Conservation (phyloP, 2,113 vertebrate species). For the Sinocyclocheilus maitianheensis region DNA sequence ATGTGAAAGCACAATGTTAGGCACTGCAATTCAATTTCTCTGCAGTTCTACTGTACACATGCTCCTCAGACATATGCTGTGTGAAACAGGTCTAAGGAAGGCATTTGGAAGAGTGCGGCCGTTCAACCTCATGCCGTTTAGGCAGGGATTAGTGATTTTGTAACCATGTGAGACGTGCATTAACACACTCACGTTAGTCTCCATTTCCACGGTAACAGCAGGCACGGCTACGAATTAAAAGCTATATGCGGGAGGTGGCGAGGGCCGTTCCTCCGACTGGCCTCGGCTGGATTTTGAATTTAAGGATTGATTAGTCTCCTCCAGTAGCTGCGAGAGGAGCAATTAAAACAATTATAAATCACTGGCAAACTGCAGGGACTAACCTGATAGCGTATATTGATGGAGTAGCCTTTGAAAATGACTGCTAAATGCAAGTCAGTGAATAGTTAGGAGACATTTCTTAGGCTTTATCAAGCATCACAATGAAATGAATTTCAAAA, state of each 20-base stretch:
- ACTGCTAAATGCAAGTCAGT: constrained; percentile 27
- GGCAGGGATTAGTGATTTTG: constrained; percentile 26
- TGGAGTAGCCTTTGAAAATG: constrained; percentile 45
- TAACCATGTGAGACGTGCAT: neutral
- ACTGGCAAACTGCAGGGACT: constrained; percentile 44
- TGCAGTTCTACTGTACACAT: neutral
- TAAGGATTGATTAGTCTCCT: constrained; percentile 56
- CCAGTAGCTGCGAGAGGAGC: constrained; percentile 43
- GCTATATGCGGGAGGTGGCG: neutral
- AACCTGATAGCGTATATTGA: constrained; percentile 50
- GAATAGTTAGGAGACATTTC: constrained; percentile 23
- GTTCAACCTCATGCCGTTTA: neutral
- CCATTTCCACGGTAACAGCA: constrained; percentile 44
- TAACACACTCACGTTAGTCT: constrained; percentile 34
- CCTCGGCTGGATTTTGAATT: constrained; percentile 45
- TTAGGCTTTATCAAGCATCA: constrained; percentile 18
- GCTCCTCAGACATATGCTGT: neutral
- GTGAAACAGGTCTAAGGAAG: neutral
- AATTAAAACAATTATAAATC: constrained; percentile 48
- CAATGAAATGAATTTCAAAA: constrained; percentile 25
- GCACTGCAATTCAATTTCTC: neutral
- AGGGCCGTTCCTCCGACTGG: neutral
- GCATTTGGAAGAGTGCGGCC: neutral
- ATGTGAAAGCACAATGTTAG: neutral
- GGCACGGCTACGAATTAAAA: constrained; percentile 31